phyloP scores from a whole-genome alignment of 2,888 invertebrate genomes.

The Hirtodrosophila trivittata region DNA sequence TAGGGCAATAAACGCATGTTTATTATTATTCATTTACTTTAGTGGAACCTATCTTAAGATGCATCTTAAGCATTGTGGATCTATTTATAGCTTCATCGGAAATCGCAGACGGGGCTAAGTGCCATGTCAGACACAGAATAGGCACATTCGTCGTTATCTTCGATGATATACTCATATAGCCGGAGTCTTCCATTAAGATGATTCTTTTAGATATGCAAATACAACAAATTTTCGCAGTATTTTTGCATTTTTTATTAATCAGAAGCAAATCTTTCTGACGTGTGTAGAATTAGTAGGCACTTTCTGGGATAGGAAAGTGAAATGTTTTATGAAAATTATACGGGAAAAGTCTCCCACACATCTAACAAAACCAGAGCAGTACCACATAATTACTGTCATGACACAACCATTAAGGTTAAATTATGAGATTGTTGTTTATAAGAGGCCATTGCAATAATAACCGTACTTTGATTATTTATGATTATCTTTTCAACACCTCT shows the following conservation, averaged over 20 bases:
- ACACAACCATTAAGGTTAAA: constrained; percentile 27
- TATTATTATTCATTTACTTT: constrained; percentile 7
- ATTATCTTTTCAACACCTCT: constrained; percentile 44
- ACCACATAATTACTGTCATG: constrained; percentile 9
- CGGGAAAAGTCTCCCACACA: constrained; percentile 2
- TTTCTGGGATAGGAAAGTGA: too few species aligned
- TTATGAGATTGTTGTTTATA: constrained; percentile 23
- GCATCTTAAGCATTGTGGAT: constrained; percentile 5
- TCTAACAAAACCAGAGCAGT: neutral
- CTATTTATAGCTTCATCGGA: constrained; percentile 37
- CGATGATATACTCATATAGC: neutral
- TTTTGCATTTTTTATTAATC: too few species aligned
- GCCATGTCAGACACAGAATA: constrained; percentile 18
- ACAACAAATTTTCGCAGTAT: too few species aligned
- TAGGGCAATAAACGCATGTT: neutral
- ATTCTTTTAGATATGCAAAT: neutral
- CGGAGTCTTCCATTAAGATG: neutral
- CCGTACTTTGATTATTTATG: constrained; percentile 26
- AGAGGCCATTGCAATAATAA: constrained; percentile 26
- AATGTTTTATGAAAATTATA: too few species aligned
- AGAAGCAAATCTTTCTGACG: too few species aligned
- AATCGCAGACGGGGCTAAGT: constrained; percentile 37
- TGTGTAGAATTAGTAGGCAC: too few species aligned
- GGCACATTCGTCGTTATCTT: constrained; percentile 1
- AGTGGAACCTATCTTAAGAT: neutral